Evolutionary conservation across 2,113 vertebrate species (phyloP), one percentile per base, ranked within the genome.

Genomic region (Dicerorhinus sumatrensis): DNA sequence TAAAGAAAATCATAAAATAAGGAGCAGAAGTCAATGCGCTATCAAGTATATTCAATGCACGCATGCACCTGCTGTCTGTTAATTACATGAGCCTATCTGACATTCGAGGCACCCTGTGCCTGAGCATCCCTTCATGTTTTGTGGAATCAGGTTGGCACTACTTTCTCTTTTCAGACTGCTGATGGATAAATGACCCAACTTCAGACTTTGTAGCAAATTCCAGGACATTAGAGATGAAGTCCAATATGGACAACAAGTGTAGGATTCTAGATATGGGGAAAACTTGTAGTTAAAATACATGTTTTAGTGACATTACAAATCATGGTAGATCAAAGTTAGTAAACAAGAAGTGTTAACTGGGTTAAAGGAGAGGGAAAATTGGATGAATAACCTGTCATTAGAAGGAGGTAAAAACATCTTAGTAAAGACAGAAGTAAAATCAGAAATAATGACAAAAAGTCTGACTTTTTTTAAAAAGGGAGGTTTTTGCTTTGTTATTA

Each of bases 111-210:
- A 42, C 42, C 42, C 42, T 42, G 42, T 42, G 42, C 42, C 42
- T 42, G 42, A 42, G 42, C 42, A 42, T 42, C 42, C 42, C 56
- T 36, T n/a, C 3, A 0, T 5, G 31, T 29, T 23, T 42, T 13
- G 7, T 0, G 36, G 29, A 70, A 31, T 33, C 18, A n/a, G 51
- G 10, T 2, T 3, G 21, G 21, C 29, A 2, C 33, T 27, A 27
- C 63, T 18, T 81, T 81, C 51, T 42, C 77, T 60, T 46, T 25
- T 72, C 54, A 42, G 48, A 72, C 31, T 48, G 77, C 2, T 12
- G 16, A 60, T 2, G 3, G 16, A 33, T 56, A 6, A 2, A 4
- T 8, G 46, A 54, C 69, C 42, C 46, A 27, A 36, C 58, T 1
- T 8, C 27, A 54, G 58, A 39, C n/a, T 9, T 36, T 42, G 11